Percentiles rank a stretch among this genome's conserved stretches.
phyloP scores from a whole-genome alignment of 1,140 invertebrate species.

The Daktulosphaira vitifoliae region DNA sequence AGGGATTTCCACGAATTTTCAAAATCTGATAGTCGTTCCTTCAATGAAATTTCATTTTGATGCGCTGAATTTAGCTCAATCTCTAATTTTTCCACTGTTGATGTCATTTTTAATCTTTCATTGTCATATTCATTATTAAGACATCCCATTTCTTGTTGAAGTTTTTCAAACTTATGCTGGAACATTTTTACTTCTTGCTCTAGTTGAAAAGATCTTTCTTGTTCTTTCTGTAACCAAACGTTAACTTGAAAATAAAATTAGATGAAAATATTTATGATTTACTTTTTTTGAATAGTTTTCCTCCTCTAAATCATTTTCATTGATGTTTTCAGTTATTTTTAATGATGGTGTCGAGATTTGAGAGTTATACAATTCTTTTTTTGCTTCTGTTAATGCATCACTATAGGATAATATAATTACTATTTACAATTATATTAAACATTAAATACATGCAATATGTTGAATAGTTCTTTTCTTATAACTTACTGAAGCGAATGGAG shows the following conservation, averaged over 20 bases:
- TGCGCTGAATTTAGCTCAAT: conserved; percentile 33
- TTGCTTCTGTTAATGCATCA: conserved; percentile 9
- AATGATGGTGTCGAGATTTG: conserved; percentile 7
- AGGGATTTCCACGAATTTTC: conserved; percentile 34
- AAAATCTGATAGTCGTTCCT: conserved; percentile 31
- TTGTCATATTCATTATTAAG: conserved; percentile 36
- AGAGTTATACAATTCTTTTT: background rate
- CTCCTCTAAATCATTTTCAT: conserved; percentile 10
- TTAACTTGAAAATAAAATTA: too few species aligned
- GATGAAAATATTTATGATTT: background rate
- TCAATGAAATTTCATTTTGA: conserved; percentile 20
- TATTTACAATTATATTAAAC: too few species aligned
- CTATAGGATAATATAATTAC: background rate
- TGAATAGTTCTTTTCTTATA: too few species aligned
- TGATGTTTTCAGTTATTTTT: background rate
- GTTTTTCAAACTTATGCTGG: conserved; percentile 27
- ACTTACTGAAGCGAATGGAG: conserved; percentile 38
- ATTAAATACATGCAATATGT: too few species aligned
- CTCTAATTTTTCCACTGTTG: conserved; percentile 34
- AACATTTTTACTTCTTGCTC: conserved; percentile 33
- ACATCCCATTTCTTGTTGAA: conserved; percentile 34
- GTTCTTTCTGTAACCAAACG: conserved; percentile 13
- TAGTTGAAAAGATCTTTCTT: conserved; percentile 22
- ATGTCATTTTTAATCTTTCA: conserved; percentile 36
- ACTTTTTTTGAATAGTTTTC: conserved; percentile 5